phyloP scores from a whole-genome alignment of 2,113 vertebrate genomes.

The Anguilla japonica region DNA sequence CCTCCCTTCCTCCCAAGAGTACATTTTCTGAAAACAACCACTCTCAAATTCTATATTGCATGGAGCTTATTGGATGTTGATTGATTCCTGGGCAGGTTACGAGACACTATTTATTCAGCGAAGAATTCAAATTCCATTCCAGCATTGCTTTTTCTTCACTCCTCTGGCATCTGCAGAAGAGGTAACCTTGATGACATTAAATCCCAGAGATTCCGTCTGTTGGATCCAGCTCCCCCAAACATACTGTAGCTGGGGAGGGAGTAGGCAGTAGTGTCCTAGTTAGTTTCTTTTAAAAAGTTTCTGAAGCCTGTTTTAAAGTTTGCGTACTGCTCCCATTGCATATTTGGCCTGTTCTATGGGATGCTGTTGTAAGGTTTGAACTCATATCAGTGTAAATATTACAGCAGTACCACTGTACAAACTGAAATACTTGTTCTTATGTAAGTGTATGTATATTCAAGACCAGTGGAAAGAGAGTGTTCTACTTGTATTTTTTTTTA shows the following conservation, averaged over 20 bases:
- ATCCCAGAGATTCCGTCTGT: not conserved
- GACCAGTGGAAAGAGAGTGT: not conserved
- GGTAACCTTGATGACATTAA: not conserved
- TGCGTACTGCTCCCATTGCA: not conserved
- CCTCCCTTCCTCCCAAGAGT: not conserved
- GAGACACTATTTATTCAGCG: not conserved
- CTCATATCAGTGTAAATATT: conserved; percentile 2
- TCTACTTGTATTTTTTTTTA: not conserved
- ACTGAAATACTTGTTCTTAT: not conserved
- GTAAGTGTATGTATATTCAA: conserved; percentile 1
- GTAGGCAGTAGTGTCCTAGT: not conserved
- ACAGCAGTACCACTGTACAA: not conserved
- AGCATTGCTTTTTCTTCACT: not conserved
- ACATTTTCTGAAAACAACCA: not conserved
- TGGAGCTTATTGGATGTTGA: not conserved
- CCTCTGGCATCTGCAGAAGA: not conserved
- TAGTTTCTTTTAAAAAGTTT: not conserved
- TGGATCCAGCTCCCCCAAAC: not conserved
- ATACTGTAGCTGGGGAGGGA: not conserved
- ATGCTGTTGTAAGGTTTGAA: not conserved
- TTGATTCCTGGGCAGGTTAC: not conserved
- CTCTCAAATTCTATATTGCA: not conserved
- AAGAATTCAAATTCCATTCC: not conserved
- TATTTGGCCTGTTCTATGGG: not conserved
- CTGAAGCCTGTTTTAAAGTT: not conserved